Evolutionary conservation across 2,113 vertebrate genomes (phyloP).

Genomic region (Micronycteris hirsuta): DNA sequence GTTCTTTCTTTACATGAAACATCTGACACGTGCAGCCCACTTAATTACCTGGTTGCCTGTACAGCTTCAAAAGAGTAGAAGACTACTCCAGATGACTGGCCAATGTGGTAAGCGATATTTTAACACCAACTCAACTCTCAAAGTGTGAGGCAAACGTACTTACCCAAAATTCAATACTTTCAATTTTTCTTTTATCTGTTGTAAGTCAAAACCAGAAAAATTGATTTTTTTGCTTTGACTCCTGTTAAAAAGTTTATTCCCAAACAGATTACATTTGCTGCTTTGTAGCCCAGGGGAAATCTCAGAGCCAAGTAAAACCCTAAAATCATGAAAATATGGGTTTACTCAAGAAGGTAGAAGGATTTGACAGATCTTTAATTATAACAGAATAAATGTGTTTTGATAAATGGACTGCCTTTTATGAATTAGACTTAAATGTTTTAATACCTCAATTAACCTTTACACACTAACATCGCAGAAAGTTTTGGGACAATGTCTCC

Average conservation of each 20-base stretch:
- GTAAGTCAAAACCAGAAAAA: conserved; percentile 58
- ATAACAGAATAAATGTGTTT: conserved; percentile 17
- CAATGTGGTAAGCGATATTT: conserved; percentile 29
- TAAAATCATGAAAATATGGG: conserved; percentile 21
- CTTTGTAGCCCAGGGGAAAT: conserved; percentile 62
- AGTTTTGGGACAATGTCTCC: background rate
- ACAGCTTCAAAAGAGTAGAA: conserved; percentile 34
- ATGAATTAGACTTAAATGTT: background rate
- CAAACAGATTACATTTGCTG: conserved; percentile 39
- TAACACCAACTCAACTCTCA: conserved; percentile 29
- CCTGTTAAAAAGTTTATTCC: conserved; percentile 58
- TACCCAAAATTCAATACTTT: conserved; percentile 60
- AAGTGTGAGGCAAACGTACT: conserved; percentile 63
- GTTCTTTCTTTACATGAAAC: conserved; percentile 20
- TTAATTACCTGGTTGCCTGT: conserved; percentile 56
- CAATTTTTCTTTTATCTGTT: conserved; percentile 62
- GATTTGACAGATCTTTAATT: conserved; percentile 55
- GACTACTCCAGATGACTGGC: conserved; percentile 41
- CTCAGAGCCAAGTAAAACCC: conserved; percentile 54
- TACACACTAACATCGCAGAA: background rate
- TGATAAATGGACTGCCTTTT: conserved; percentile 27
- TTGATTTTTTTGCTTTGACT: conserved; percentile 56
- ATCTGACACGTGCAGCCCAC: background rate
- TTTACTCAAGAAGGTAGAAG: conserved; percentile 53
- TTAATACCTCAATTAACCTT: background rate